Base-by-base conservation (phyloP, 2,888 invertebrate species). In the Cantharis rustica region DNA sequence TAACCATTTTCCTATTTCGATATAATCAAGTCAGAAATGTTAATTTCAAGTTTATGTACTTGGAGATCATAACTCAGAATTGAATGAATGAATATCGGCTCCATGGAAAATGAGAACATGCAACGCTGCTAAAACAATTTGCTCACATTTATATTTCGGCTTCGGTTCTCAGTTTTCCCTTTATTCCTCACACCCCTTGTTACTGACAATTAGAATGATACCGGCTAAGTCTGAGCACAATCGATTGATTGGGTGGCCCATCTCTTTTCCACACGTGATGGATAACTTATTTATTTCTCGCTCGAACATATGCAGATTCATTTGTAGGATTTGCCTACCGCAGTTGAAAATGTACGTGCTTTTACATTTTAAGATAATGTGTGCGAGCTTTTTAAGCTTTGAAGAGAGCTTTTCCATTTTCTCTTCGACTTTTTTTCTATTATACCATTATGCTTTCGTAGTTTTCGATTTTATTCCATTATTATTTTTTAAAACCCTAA, bases 181-280 rank as follows among this genome's bases (percentile, higher is more conserved):
- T 75, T 76, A 47, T 68, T 75, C 77, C 80, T 78, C 75, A 77
- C 75, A 69, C 81, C 81, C 79, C 70, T 69, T 74, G 79, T 80
- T 81, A 83, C 85, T 85, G 86, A 87, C 87, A 87, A 87, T 87
- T 87, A 87, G 87, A 87, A 85, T 87, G 87, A 87, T 87, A 87
- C 87, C 84, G 84, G 83, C 85, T 85, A 86, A 86, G 87, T 86
- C 86, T 86, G 86, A 86, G 86, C 85, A 84, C 85, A 86, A 87
- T 87, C 87, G 87, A 88, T 87, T 87, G 87, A 88, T 88, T 86
- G 81, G 80, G 79, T 31, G 78, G 75, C 73, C 79, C 80, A 70
- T 81, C 82, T 82, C 81, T 76, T 78, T 85, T 83, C 80, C 77
- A 75, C 80, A 78, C 78, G 80, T 84, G 84, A 85, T 86, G 85